Conservation (phyloP, 2,888 invertebrate species). For the Arctia plantaginis region DNA sequence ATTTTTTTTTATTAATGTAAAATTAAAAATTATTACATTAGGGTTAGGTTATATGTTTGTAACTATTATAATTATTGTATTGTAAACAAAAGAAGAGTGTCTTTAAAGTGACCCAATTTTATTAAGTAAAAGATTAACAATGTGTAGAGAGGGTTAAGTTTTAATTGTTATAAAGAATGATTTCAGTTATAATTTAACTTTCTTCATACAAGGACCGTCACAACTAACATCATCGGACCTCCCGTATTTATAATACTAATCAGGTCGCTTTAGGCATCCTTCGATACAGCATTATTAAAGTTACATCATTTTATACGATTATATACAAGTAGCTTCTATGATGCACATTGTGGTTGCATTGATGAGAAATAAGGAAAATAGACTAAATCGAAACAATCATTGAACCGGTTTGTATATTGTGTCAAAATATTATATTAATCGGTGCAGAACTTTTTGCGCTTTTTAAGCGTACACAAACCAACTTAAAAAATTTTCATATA, state of each 20-base stretch:
- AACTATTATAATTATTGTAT: neutral
- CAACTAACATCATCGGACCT: neutral
- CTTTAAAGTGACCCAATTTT: neutral
- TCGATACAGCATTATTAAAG: neutral
- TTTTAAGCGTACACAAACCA: too few species aligned
- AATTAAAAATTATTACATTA: neutral
- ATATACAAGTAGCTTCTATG: slow-evolving; percentile 3
- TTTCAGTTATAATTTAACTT: neutral
- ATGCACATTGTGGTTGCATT: too few species aligned
- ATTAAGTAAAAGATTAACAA: neutral
- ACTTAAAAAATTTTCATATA: too few species aligned
- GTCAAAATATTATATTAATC: too few species aligned
- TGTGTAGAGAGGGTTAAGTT: neutral
- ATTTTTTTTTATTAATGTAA: too few species aligned
- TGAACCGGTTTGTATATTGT: too few species aligned
- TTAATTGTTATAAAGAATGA: neutral
- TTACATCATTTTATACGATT: neutral
- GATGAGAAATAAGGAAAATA: too few species aligned
- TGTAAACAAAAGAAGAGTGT: neutral
- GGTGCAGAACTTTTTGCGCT: too few species aligned
- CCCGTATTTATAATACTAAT: too few species aligned
- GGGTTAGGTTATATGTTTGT: neutral
- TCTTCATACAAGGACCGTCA: neutral
- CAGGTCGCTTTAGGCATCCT: neutral
- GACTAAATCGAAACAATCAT: too few species aligned